A percentile compares a stretch with the other conserved stretches of the same genome.
These are phyloP conservation scores for Garra rufa DNA, from an alignment of 2,113 vertebrate species.

Conservation along the genomic window DNA sequence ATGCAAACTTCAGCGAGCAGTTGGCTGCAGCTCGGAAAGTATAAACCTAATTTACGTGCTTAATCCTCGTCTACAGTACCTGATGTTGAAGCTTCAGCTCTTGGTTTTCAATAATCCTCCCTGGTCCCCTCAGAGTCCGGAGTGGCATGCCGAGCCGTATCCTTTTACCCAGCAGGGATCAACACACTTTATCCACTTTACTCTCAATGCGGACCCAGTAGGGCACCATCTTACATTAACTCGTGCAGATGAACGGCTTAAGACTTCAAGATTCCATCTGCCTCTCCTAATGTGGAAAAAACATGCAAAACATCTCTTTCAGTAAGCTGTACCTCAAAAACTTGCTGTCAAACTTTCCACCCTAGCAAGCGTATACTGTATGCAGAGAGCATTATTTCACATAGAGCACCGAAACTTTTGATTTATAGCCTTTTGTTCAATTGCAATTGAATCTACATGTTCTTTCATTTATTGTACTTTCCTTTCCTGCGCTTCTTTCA, in stretches of 20 bases:
- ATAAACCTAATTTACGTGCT: background rate
- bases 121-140: slow-evolving; percentile 25
- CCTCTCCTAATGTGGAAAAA: slow-evolving; percentile 8
- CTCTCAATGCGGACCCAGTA: slow-evolving; percentile 14
- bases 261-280: slow-evolving; percentile 31
- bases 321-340: background rate
- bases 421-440: slow-evolving; percentile 28
- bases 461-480: slow-evolving; percentile 15
- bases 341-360: background rate
- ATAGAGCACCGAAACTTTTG: background rate
- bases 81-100: slow-evolving; percentile 31
- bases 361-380: background rate
- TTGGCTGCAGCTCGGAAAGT: background rate
- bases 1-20: slow-evolving; percentile 11
- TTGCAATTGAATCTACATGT: slow-evolving; percentile 19
- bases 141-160: slow-evolving; percentile 14
- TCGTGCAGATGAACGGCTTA: slow-evolving; percentile 20
- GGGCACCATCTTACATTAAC: slow-evolving; percentile 10
- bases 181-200: slow-evolving; percentile 32
- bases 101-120: slow-evolving; percentile 34
- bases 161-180: slow-evolving; percentile 39
- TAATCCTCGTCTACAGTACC: slow-evolving; percentile 34
- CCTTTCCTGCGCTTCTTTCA: background rate
- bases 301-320: background rate
- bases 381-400: background rate